These are phyloP conservation scores for Ciconia stormi DNA, from an alignment of 2,113 vertebrate species.

Conservation along the genomic window DNA sequence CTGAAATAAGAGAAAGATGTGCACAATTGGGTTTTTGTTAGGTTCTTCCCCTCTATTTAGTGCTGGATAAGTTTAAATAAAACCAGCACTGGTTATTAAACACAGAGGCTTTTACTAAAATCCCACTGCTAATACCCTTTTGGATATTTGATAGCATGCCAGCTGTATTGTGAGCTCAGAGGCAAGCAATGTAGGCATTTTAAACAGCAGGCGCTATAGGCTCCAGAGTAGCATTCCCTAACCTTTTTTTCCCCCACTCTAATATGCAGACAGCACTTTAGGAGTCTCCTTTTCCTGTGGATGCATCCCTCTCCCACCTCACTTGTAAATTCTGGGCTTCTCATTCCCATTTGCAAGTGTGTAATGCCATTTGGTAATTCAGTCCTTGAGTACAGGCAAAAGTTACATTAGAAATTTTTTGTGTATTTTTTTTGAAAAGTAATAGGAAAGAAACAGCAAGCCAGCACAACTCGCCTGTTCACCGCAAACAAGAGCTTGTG, in stretches of 20 bases:
- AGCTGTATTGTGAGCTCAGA: slow-evolving; percentile 43
- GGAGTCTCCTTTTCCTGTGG: not conserved
- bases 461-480: not conserved
- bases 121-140: not conserved
- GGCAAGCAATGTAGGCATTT: slow-evolving; percentile 4
- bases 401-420: not conserved
- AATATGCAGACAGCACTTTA: not conserved
- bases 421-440: not conserved
- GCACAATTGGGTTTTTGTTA: not conserved
- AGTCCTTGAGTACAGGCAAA: not conserved
- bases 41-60: not conserved
- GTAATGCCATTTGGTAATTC: not conserved
- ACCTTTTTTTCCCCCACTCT: not conserved
- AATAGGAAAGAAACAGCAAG: not conserved
- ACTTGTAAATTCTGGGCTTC: not conserved
- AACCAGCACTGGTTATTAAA: not conserved
- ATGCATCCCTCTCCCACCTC: not conserved
- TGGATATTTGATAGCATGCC: slow-evolving; percentile 39
- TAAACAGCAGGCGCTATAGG: not conserved
- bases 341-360: not conserved
- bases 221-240: not conserved
- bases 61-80: not conserved
- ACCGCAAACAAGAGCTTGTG: not conserved
- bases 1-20: not conserved
- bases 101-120: not conserved